Evolutionary conservation across 2,888 invertebrate genomes (phyloP), one percentile per base, ranked within the genome.

Genomic region (Drosophila gaucha): DNA sequence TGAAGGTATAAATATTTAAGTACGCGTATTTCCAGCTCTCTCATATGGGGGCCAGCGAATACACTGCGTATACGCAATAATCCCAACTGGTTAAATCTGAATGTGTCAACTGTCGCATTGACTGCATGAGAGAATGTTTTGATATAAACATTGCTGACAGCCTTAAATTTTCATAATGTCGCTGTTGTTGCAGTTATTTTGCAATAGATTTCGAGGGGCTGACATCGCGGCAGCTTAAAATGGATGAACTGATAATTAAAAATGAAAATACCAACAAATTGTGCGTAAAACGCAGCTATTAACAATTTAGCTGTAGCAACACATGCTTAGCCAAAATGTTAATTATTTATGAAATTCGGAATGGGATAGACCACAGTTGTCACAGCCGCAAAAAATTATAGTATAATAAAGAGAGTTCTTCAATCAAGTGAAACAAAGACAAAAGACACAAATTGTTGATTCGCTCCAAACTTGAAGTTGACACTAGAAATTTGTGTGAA

Each of bases 401-500:
- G n/a, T n/a, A n/a, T n/a, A n/a, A n/a, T n/a, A n/a, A n/a, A n/a
- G n/a, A n/a, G n/a, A n/a, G n/a, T n/a, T n/a, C n/a, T n/a, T n/a
- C n/a, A n/a, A n/a, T 16, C 30, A 24, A 31, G 52, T 44, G 63
- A 57, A 46, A 59, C 66, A 63, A 80, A 83, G 84, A 80, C 65
- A 86, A 77, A 41, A 35, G 78, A 80, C 69, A 44, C 66, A 86
- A 86, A 68, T 78, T 74, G 57, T 75, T 78, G 78, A 86, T 80
- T 84, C 75, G 68, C 46, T 52, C 18, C 68, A 67, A 79, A 69
- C 73, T 74, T 69, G 33, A 59, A 69, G 78, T 80, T 80, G 78
- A 82, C 80, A 84, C 57, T 75, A 80, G 73, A 86, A 80, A 84
- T 78, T 82, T 74, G 71, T 70, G 59, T 58, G 66, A 72, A 84